phyloP scores from a whole-genome alignment of 2,888 invertebrate genomes.

The Onchidella celtica region DNA sequence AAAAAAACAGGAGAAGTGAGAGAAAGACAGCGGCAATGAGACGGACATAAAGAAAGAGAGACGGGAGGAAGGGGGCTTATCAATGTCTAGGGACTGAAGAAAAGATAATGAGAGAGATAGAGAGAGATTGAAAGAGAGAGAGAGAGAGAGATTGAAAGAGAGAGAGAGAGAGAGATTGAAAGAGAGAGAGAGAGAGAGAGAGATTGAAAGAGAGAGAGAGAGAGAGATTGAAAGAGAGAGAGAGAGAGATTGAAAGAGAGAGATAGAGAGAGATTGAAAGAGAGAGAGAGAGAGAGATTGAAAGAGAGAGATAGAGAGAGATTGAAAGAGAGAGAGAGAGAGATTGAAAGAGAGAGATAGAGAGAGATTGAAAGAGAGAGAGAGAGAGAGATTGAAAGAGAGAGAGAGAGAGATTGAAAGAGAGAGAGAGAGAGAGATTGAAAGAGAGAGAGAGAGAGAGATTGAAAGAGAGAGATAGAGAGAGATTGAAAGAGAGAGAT shows the following conservation, averaged over 20 bases:
- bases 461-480: neutral
- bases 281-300: neutral
- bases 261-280: neutral
- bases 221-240: neutral
- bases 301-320: neutral
- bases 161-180: neutral
- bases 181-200: neutral
- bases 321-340: neutral
- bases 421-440: slow-evolving; percentile 5
- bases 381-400: slow-evolving; percentile 9
- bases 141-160: slow-evolving; percentile 4
- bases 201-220: neutral
- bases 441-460: neutral
- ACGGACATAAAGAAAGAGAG: neutral
- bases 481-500: neutral
- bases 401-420: slow-evolving; percentile 3
- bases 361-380: slow-evolving; percentile 4
- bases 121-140: neutral
- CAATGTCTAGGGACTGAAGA: no score
- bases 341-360: slow-evolving; percentile 7
- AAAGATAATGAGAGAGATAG: slow-evolving; percentile 5
- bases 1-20: slow-evolving; percentile 4
- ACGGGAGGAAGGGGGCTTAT: neutral
- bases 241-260: neutral
- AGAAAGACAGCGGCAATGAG: neutral